Percentiles rank a stretch among this genome's conserved stretches.
These are phyloP conservation scores for Chelonus insularis DNA, from an alignment of 1,140 invertebrate species.

Conservation along the genomic window DNA sequence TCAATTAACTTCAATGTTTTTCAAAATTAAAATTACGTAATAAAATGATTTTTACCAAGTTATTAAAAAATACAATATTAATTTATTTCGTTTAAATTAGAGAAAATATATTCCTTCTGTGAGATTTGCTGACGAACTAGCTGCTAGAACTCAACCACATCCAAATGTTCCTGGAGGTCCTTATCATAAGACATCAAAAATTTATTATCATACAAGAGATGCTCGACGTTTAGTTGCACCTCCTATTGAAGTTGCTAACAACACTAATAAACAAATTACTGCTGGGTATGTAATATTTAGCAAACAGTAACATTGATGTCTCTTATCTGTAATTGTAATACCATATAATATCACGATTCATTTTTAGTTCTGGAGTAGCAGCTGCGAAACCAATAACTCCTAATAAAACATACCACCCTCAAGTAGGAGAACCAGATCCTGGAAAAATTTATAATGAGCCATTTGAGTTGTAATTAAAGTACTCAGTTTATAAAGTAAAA, in stretches of 20 bases:
- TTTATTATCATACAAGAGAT: constrained; percentile 82
- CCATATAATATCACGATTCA: too few species aligned
- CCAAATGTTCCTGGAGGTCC: constrained; percentile 77
- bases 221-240: constrained; percentile 72
- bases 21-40: too few species aligned
- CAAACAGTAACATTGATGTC: neutral
- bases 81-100: constrained; percentile 9
- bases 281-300: constrained; percentile 19
- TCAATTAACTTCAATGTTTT: constrained; percentile 9
- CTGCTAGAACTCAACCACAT: constrained; percentile 73
- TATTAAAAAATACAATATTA: constrained; percentile 1
- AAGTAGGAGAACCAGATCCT: neutral
- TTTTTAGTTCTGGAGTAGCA: constrained; percentile 15
- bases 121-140: constrained; percentile 66
- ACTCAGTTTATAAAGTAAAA: neutral
- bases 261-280: constrained; percentile 22
- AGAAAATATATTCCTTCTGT: constrained; percentile 38
- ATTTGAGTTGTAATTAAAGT: neutral
- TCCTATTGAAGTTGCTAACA: constrained; percentile 65
- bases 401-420: constrained; percentile 8
- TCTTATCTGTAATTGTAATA: too few species aligned
- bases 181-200: constrained; percentile 70
- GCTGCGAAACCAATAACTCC: neutral
- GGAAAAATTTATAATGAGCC: neutral
- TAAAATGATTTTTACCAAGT: neutral